Percentiles rank a stretch among this genome's conserved stretches.
Evolutionary conservation across 2,888 invertebrate species (phyloP).

Genomic region (Platycheirus albimanus): DNA sequence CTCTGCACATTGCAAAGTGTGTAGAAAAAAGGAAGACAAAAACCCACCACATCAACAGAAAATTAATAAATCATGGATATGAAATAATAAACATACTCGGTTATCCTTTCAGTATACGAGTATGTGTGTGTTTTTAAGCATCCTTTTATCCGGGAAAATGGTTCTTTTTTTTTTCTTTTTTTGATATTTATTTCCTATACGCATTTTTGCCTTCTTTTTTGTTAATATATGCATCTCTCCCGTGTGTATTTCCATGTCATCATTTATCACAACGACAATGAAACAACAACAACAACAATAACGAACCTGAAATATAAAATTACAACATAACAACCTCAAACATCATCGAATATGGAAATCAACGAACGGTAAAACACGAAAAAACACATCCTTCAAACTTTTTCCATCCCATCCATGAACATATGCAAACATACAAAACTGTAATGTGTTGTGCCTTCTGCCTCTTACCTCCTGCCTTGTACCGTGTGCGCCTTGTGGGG

Average conservation of each 20-base stretch:
- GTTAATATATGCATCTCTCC: constrained; percentile 72
- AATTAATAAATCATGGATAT: constrained; percentile 73
- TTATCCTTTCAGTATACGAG: too few relatives aligned
- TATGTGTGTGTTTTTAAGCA: constrained; percentile 44
- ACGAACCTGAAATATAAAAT: constrained; percentile 37
- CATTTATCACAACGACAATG: constrained; percentile 68
- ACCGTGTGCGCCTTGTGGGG: too few relatives aligned
- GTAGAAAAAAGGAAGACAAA: neutral
- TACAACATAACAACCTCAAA: constrained; percentile 70
- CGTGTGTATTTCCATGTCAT: constrained; percentile 72
- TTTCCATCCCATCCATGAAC: constrained; percentile 32
- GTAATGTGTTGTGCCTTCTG: constrained; percentile 9
- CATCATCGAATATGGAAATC: constrained; percentile 72
- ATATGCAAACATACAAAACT: constrained; percentile 41
- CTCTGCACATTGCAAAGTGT: constrained; percentile 10
- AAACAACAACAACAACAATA: constrained; percentile 42
- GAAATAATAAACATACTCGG: constrained; percentile 71
- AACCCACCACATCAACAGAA: constrained; percentile 41
- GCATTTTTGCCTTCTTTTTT: constrained; percentile 39
- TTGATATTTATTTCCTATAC: constrained; percentile 22
- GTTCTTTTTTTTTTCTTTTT: constrained; percentile 54
- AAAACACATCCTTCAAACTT: constrained; percentile 53
- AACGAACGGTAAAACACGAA: constrained; percentile 69
- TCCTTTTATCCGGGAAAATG: constrained; percentile 60
- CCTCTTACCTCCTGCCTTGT: too few relatives aligned